Evolutionary conservation across 1,140 invertebrate species (phyloP), one percentile per base, ranked within the genome.

Genomic region (Neotoxoptera formosana): DNA sequence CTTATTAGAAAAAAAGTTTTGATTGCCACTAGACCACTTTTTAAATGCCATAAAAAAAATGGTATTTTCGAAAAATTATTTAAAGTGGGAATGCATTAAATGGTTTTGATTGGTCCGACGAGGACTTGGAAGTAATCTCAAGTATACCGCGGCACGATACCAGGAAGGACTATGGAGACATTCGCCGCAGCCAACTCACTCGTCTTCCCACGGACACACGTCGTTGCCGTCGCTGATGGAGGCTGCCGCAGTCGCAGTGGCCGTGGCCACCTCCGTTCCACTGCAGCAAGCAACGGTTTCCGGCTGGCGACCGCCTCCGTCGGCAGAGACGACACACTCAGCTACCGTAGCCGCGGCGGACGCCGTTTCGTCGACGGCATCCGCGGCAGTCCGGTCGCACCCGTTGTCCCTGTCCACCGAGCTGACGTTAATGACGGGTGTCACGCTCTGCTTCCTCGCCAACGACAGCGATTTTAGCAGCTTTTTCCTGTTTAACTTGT

Each of bases 181-280:
- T 3, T 86, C 11, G 17, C 17, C 1, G 30, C 20, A 20, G 20
- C n/a, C 93, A 96, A 97, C 97, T 97, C 96, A 98, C 97, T 98
- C 97, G 95, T 98, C 97, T 96, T 98, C 97, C 97, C 97, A 98
- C 90, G 97, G 97, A 96, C 97, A 98, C 95, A 98, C 97, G 86
- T 92, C 60, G 92, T 94, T 91, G 89, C 95, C 4, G 94, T 94
- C 47, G 94, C 94, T 56, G 94, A 94, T 90, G 36, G 53, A 83
- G n/a, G 94, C 94, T 23, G 95, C 94, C 14, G 95, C 94, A 51
- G 53, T 41, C 41, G 53, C 36, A n/a, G 60, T 67, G 30, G 60
- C 30, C 3, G 60, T 36, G 90, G 89, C 36, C 51, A 47, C 84
- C 47, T 93, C 56, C 89, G 93, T 2, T 36, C 34, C 83, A 36